These are phyloP conservation scores for Yponomeuta evonymella DNA, from an alignment of 2,888 invertebrate genomes.

Conservation along the genomic window DNA sequence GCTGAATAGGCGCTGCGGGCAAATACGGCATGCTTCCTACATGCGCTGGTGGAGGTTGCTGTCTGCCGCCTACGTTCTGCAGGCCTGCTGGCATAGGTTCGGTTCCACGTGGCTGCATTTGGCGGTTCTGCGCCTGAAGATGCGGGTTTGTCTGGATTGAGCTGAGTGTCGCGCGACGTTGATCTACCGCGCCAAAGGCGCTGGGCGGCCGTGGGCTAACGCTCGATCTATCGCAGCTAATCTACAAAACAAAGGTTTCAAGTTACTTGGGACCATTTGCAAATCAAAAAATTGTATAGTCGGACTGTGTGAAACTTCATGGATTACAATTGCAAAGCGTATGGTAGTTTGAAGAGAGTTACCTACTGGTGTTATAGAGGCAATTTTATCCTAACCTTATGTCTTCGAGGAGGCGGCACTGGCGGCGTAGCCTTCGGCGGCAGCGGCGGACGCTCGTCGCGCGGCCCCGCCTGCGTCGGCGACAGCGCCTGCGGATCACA, in stretches of 20 bases:
- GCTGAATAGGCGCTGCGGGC: constrained; percentile 41
- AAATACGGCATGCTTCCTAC: constrained; percentile 62
- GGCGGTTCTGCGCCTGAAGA: background rate
- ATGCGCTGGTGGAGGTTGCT: constrained; percentile 30
- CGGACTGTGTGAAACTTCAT: too few relatives aligned
- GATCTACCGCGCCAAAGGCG: constrained; percentile 30
- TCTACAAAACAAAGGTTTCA: constrained; percentile 28
- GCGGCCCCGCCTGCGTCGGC: constrained; percentile 39
- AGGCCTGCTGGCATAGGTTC: constrained; percentile 23
- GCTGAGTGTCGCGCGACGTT: constrained; percentile 45
- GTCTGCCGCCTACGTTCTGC: constrained; percentile 26
- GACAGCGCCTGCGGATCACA: constrained; percentile 46
- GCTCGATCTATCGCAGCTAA: constrained; percentile 50
- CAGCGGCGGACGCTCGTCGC: constrained; percentile 65
- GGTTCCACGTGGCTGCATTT: background rate
- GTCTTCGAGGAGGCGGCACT: constrained; percentile 67
- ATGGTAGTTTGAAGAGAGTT: too few relatives aligned
- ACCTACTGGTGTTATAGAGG: too few relatives aligned
- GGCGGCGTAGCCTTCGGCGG: constrained; percentile 66
- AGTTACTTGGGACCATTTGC: too few relatives aligned
- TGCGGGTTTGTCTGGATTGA: constrained; percentile 24
- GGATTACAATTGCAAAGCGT: too few relatives aligned
- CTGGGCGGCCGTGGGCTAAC: constrained; percentile 53
- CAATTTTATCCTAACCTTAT: constrained; percentile 44
- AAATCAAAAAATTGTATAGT: too few relatives aligned